A percentile compares a stretch with the other conserved stretches of the same genome.
Conservation (phyloP, 2,888 invertebrate species). For the Strigamia transsilvanica region DNA sequence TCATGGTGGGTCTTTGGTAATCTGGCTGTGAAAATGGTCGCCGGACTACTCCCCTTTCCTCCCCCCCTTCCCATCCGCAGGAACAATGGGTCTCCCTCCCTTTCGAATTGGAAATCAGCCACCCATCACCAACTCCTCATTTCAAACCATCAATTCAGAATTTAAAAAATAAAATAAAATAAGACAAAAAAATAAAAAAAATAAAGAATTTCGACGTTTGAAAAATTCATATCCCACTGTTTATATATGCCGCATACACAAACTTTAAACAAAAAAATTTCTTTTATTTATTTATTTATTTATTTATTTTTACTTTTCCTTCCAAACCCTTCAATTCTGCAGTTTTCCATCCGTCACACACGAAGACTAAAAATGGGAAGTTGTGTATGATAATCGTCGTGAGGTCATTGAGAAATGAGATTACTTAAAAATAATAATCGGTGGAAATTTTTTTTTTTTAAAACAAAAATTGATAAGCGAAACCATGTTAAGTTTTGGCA, state of each 20-base stretch:
- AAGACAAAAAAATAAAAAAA: background rate
- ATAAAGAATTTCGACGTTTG: background rate
- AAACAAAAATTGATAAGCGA: background rate
- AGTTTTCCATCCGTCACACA: background rate
- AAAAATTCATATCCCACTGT: background rate
- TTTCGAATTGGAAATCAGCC: conserved; percentile 38
- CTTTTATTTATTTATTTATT: background rate
- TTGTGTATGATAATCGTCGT: conserved; percentile 9
- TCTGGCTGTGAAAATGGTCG: conserved; percentile 53
- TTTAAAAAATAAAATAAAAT: background rate
- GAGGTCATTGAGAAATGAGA: conserved; percentile 20
- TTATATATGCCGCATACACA: background rate
- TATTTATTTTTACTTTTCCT: background rate
- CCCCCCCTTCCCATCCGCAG: conserved; percentile 9
- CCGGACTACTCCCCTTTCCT: conserved; percentile 48
- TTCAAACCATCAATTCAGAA: conserved; percentile 15
- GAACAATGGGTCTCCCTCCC: conserved; percentile 22
- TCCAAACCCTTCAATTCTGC: background rate
- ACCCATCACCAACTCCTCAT: conserved; percentile 45
- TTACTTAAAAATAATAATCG: conserved; percentile 12
- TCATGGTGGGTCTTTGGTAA: conserved; percentile 48
- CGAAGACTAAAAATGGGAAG: background rate
- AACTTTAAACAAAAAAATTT: background rate
- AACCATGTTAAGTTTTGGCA: conserved; percentile 20
- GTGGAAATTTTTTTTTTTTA: background rate